Evolutionary conservation across 2,113 vertebrate species (phyloP).

Genomic region (Sardina pilchardus): DNA sequence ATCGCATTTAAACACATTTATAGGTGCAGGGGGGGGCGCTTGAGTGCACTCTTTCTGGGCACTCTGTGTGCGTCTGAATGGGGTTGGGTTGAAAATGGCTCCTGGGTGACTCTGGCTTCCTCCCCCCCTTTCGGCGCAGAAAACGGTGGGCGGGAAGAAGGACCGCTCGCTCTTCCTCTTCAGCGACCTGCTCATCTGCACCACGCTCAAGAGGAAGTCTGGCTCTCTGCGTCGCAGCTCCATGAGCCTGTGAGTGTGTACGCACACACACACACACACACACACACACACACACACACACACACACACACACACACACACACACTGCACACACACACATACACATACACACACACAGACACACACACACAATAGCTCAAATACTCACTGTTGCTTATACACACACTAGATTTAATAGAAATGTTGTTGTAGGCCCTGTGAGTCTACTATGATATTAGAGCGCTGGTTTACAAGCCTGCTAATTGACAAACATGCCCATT

Average conservation of each 20-base stretch:
- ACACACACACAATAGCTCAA: background rate
- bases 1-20: background rate
- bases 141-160: conserved; percentile 92
- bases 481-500: background rate
- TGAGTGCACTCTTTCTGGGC: background rate
- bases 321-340: background rate
- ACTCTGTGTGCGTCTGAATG: background rate
- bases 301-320: background rate
- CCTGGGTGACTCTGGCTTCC: conserved; percentile 3
- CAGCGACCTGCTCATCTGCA: conserved; percentile 94
- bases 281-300: conserved; percentile 8
- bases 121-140: conserved; percentile 73
- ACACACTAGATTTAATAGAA: background rate
- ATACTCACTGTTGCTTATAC: background rate
- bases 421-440: background rate
- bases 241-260: conserved; percentile 89
- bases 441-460: background rate
- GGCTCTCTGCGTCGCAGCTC: conserved; percentile 96
- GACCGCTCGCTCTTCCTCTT: conserved; percentile 98
- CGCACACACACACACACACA: conserved; percentile 20
- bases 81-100: background rate
- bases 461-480: background rate
- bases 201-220: conserved; percentile 94
- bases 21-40: background rate
- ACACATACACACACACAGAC: conserved; percentile 15